phyloP scores from a whole-genome alignment of 2,888 invertebrate genomes.

The Sinohyriopsis cumingii region DNA sequence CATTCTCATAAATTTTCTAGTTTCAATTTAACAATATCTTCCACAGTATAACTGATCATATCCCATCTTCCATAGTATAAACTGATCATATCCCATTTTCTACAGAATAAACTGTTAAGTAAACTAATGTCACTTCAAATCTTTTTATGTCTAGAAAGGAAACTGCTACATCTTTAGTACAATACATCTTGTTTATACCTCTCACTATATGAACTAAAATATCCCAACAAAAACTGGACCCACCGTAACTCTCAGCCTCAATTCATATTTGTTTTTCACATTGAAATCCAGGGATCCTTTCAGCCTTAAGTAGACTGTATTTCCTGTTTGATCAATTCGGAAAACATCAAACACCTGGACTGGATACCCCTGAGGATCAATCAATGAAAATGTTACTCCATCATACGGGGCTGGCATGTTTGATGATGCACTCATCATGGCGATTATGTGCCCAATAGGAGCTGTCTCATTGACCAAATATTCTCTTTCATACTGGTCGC shows the following conservation, averaged over 20 bases:
- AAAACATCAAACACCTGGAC: conserved; percentile 43
- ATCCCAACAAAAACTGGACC: too few relatives aligned
- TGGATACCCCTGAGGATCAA: conserved; percentile 41
- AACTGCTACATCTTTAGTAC: too few relatives aligned
- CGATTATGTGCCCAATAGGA: conserved; percentile 85
- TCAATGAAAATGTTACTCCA: conserved; percentile 45
- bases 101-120: too few relatives aligned
- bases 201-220: too few relatives aligned
- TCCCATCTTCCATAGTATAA: too few relatives aligned
- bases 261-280: conserved; percentile 47
- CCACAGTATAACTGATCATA: too few relatives aligned
- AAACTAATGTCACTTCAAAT: too few relatives aligned
- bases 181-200: too few relatives aligned
- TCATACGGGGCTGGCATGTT: conserved; percentile 45
- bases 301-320: conserved; percentile 47
- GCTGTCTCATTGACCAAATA: conserved; percentile 97
- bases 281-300: conserved; percentile 57
- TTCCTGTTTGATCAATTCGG: conserved; percentile 35
- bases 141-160: too few relatives aligned
- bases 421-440: conserved; percentile 53
- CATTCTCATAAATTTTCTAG: too few relatives aligned
- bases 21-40: too few relatives aligned
- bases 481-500: conserved; percentile 39
- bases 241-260: conserved; percentile 57
- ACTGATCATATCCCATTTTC: too few relatives aligned